Evolutionary conservation across 2,888 invertebrate genomes (phyloP).

Genomic region (Phytoseiulus persimilis): DNA sequence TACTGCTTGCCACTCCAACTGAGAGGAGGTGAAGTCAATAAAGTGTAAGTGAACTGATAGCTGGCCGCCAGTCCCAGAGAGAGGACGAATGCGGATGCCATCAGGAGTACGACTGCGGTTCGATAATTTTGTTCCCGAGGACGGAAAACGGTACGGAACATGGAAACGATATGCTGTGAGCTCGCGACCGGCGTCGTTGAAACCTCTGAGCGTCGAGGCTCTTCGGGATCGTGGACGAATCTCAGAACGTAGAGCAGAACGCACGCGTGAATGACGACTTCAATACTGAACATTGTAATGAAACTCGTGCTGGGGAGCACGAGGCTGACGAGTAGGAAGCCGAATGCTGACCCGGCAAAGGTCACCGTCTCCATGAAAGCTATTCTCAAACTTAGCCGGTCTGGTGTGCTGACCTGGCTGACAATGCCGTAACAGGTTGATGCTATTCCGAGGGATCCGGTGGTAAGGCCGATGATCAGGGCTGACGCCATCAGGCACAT

Average conservation of each 20-base stretch:
- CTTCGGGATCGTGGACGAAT: conserved; percentile 45
- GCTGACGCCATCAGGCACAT: conserved; percentile 50
- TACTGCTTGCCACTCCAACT: neutral
- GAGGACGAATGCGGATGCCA: neutral
- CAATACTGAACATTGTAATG: conserved; percentile 49
- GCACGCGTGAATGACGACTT: conserved; percentile 47
- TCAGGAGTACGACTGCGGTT: neutral
- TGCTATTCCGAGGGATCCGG: conserved; percentile 51
- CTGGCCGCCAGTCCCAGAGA: neutral
- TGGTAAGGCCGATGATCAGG: conserved; percentile 50
- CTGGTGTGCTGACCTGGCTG: conserved; percentile 63
- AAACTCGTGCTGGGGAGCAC: conserved; percentile 54
- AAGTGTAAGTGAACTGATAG: neutral
- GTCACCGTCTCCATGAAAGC: conserved; percentile 73
- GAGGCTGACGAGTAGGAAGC: conserved; percentile 64
- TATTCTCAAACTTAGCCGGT: conserved; percentile 66
- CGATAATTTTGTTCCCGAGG: conserved; percentile 17
- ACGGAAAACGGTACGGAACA: neutral
- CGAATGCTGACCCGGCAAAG: conserved; percentile 64
- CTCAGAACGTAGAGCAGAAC: conserved; percentile 49
- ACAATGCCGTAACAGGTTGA: conserved; percentile 63
- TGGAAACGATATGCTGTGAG: conserved; percentile 40
- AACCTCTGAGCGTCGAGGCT: neutral
- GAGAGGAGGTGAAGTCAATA: neutral
- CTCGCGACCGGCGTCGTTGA: conserved; percentile 40